Conservation (phyloP, 2,797 vertebrate species). For the Sarcoramphus papa region DNA sequence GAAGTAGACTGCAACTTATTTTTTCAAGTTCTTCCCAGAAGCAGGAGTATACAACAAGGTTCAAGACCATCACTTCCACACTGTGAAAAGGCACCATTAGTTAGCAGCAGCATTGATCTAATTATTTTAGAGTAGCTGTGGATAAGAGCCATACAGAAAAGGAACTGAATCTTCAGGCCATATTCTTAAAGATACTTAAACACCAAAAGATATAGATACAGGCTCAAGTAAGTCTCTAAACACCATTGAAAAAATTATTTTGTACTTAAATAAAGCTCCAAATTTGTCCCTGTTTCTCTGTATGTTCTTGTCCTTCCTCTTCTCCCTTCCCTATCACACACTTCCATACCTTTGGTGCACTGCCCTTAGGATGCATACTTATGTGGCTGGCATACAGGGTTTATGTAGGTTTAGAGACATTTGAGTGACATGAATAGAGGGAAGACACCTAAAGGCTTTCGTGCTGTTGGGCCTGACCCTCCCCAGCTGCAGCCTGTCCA, state of each 20-base stretch:
- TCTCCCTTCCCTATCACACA: neutral
- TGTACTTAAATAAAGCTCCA: neutral
- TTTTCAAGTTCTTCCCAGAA: neutral
- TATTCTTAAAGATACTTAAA: neutral
- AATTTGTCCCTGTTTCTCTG: neutral
- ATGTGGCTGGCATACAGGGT: too few relatives aligned
- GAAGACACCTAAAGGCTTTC: neutral
- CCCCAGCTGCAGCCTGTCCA: neutral
- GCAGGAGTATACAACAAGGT: neutral
- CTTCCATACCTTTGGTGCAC: neutral
- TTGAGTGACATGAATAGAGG: neutral
- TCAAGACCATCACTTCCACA: neutral
- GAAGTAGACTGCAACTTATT: neutral
- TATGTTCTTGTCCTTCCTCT: neutral
- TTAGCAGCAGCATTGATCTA: neutral
- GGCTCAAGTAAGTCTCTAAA: neutral
- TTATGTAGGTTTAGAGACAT: neutral
- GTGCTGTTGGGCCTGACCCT: neutral
- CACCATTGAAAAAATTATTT: neutral
- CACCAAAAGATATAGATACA: neutral
- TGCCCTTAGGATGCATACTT: neutral
- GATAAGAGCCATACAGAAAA: neutral
- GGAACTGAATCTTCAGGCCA: neutral
- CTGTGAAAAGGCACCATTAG: neutral
- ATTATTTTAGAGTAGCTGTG: neutral